These are phyloP conservation scores for Brachyhypopomus gauderio DNA, from an alignment of 2,113 vertebrate species.

Conservation along the genomic window DNA sequence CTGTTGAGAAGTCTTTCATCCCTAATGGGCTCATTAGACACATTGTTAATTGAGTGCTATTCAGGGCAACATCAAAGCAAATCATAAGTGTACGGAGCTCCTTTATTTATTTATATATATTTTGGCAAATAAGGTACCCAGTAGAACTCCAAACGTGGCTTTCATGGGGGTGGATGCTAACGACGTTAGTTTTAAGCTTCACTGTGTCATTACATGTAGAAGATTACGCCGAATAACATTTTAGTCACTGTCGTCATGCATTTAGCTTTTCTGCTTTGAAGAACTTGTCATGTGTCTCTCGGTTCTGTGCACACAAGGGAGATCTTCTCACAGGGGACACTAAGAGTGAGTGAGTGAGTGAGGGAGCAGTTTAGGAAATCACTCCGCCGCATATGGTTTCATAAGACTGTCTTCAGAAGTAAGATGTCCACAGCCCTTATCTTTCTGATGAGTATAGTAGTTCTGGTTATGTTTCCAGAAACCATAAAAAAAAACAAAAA, in stretches of 20 bases:
- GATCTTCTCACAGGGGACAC: conserved; percentile 26
- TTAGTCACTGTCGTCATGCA: conserved; percentile 40
- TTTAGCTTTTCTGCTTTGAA: conserved; percentile 40
- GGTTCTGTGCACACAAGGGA: conserved; percentile 29
- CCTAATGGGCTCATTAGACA: conserved; percentile 80
- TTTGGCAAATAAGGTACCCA: conserved; percentile 62
- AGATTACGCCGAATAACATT: conserved; percentile 51
- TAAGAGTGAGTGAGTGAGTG: neutral
- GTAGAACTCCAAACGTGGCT: conserved; percentile 61
- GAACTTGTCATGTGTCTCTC: conserved; percentile 37
- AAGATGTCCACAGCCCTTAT: neutral
- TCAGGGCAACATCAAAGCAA: conserved; percentile 79
- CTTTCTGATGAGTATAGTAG: neutral
- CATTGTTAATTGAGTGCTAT: conserved; percentile 80
- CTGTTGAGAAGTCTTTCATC: conserved; percentile 83
- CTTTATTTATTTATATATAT: conserved; percentile 60
- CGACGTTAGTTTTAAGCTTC: conserved; percentile 52
- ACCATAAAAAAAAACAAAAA: neutral
- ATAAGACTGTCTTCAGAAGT: neutral
- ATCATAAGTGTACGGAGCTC: conserved; percentile 76
- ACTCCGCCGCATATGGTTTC: neutral
- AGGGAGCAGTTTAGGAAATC: neutral
- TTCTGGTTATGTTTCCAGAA: neutral
- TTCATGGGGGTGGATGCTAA: conserved; percentile 57
- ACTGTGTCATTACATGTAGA: conserved; percentile 51